Base-by-base conservation (phyloP, 2,797 vertebrate species). In the Alouatta caraya region DNA sequence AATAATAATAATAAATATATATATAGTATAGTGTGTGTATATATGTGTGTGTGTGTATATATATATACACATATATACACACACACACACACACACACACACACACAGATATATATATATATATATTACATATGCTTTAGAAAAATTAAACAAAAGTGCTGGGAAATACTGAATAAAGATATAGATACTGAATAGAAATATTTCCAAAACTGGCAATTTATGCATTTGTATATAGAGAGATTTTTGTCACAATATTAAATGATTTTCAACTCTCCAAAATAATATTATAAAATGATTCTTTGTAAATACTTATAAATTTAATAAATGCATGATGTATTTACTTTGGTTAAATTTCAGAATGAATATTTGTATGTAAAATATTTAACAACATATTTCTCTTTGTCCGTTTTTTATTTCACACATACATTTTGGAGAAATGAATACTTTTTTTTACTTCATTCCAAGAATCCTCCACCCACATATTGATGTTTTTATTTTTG, bases 321-420 rank as follows among this genome's bases (percentile, higher is more conserved):
- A 80, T 42, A 93, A 70, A 83, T 67, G 3, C 37, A 67, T 44
- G 3, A 84, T 78, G n/a, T 75, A 84, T 93, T 95, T 93, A 79
- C 22, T 73, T 70, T 70, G 37, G n/a, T 52, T 91, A 75, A 75
- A 93, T 85, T 80, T 93, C 10, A 81, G 46, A 42, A 90, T 95
- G 39, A 88, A 82, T 50, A 83, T 5, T 21, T 87, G 46, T 80
- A 57, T 80, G 46, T 33, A 88, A 8, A 96, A 90, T 88, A 61
- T 81, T 88, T 82, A 95, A 42, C 11, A 93, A 82, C 9, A 52
- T 55, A 55, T 61, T 79, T 84, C 6, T 39, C 19, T 44, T 80
- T 83, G 17, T 30, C 42, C 21, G 10, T 19, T 44, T 92, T 73
- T 95, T 87, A 64, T 88, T 83, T 79, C 15, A 59, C n/a, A 52